Conservation (phyloP, 1,140 invertebrate species). For the Eumeta japonica region DNA sequence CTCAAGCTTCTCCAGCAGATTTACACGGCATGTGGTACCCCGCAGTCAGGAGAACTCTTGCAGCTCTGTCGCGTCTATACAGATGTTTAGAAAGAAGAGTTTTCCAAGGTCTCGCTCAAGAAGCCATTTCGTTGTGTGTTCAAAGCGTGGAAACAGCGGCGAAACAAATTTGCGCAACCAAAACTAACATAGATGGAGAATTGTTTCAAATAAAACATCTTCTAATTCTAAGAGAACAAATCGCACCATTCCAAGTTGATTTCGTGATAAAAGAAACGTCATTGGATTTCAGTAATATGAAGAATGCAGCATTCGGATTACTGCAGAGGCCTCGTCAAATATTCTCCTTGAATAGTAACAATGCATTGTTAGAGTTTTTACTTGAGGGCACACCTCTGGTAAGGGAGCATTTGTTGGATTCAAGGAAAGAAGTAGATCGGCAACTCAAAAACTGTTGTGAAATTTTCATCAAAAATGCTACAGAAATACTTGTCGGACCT, state of each 20-base stretch:
- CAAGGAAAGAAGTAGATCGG: constrained; percentile 90
- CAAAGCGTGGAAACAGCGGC: constrained; percentile 82
- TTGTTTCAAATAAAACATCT: constrained; percentile 98
- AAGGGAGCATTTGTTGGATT: constrained; percentile 88
- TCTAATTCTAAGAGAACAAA: constrained; percentile 94
- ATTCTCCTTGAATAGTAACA: constrained; percentile 85
- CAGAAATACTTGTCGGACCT: constrained; percentile 73
- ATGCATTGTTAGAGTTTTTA: constrained; percentile 89
- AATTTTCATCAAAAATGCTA: constrained; percentile 80
- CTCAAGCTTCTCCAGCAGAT: constrained; percentile 83
- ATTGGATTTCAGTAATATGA: constrained; percentile 88
- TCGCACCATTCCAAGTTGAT: constrained; percentile 96
- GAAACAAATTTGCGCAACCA: constrained; percentile 64
- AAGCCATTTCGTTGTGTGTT: constrained; percentile 89
- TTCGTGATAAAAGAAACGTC: constrained; percentile 90
- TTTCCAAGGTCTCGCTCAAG: constrained; percentile 95
- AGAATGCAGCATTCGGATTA: constrained; percentile 81
- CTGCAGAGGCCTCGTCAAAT: constrained; percentile 83
- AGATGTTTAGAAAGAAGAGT: constrained; percentile 92
- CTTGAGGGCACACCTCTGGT: constrained; percentile 89
- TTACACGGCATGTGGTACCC: constrained; percentile 99
- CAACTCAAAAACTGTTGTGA: constrained; percentile 92
- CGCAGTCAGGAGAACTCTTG: constrained; percentile 88
- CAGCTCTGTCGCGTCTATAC: constrained; percentile 93
- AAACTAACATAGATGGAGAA: constrained; percentile 83